Evolutionary conservation across 2,113 vertebrate genomes (phyloP).

Genomic region (Calyptomena viridis): DNA sequence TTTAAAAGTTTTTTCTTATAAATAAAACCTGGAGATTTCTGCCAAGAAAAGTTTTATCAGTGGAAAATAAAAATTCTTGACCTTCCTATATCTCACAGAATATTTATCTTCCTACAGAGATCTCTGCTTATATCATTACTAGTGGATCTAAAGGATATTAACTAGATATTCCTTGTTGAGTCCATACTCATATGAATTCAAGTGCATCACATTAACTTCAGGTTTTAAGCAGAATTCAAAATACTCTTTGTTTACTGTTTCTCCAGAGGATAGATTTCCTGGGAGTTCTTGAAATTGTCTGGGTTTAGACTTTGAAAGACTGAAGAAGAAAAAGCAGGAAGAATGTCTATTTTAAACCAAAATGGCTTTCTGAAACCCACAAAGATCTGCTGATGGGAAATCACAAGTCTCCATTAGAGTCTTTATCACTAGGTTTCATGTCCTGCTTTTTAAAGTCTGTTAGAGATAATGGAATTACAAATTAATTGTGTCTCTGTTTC

Average conservation of each 20-base stretch:
- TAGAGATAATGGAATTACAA: slow-evolving; percentile 9
- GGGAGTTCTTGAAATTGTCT: not conserved
- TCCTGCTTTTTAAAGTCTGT: not conserved
- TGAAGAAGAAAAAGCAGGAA: not conserved
- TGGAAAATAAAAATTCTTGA: slow-evolving; percentile 67
- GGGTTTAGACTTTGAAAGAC: not conserved
- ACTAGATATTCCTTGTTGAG: slow-evolving; percentile 4
- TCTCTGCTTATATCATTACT: slow-evolving; percentile 41
- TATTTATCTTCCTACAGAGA: slow-evolving; percentile 49
- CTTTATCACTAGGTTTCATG: not conserved
- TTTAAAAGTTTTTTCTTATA: slow-evolving; percentile 40
- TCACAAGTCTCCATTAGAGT: not conserved
- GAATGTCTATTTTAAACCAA: not conserved
- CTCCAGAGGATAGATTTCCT: not conserved
- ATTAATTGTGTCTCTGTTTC: not conserved
- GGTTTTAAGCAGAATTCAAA: slow-evolving; percentile 16
- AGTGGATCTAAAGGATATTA: slow-evolving; percentile 15
- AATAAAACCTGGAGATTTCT: slow-evolving; percentile 59
- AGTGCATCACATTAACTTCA: not conserved
- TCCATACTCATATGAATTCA: not conserved
- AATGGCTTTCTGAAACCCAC: not conserved
- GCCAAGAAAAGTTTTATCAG: slow-evolving; percentile 59
- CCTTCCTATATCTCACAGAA: slow-evolving; percentile 50
- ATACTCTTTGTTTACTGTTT: not conserved
- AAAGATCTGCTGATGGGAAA: not conserved